phyloP scores from a whole-genome alignment of 2,797 vertebrate genomes.

The Hyperoplus lanceolatus region DNA sequence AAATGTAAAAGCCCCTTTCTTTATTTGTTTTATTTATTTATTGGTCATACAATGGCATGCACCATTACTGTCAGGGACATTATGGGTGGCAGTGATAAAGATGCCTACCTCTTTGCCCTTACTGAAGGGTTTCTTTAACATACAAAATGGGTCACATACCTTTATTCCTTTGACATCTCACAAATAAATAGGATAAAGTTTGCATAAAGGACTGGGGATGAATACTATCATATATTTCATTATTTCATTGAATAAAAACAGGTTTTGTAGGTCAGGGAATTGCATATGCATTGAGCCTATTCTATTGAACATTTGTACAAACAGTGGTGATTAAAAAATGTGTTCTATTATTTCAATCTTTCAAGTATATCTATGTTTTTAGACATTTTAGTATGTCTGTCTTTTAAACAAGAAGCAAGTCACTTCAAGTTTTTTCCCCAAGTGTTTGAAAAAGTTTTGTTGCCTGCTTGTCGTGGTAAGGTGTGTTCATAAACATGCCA shows the following conservation, averaged over 20 bases:
- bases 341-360: slow-evolving; percentile 35
- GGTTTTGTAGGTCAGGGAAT: slow-evolving; percentile 48
- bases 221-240: slow-evolving; percentile 37
- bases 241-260: slow-evolving; percentile 31
- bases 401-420: slow-evolving; percentile 18
- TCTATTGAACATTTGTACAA: slow-evolving; percentile 33
- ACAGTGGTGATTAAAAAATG: slow-evolving; percentile 61
- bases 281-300: slow-evolving; percentile 46
- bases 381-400: neutral
- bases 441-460: slow-evolving; percentile 17
- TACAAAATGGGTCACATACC: neutral
- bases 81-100: slow-evolving; percentile 13
- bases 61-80: slow-evolving; percentile 10
- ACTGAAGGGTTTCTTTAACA: slow-evolving; percentile 5
- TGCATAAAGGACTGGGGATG: slow-evolving; percentile 22
- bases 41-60: neutral
- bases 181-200: slow-evolving; percentile 17
- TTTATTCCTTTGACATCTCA: slow-evolving; percentile 39
- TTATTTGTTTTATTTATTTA: neutral
- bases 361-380: neutral
- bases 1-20: neutral
- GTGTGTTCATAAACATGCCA: slow-evolving; percentile 13
- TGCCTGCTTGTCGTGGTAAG: slow-evolving; percentile 1
- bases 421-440: slow-evolving; percentile 24
- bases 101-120: neutral